phyloP scores from a whole-genome alignment of 2,113 vertebrate species.

The Mormyrus lacerda region DNA sequence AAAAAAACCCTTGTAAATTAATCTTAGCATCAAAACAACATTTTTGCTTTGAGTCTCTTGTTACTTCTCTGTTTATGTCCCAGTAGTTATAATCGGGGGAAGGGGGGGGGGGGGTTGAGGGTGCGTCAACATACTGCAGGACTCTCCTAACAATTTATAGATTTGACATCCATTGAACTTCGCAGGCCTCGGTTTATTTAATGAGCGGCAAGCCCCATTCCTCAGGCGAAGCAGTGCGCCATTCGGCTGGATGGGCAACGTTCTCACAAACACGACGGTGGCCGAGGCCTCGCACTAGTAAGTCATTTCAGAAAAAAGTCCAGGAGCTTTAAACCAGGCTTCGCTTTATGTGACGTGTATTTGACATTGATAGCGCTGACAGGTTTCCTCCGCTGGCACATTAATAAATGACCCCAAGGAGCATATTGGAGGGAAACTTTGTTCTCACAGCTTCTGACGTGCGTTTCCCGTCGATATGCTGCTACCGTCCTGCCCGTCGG shows the following conservation, averaged over 20 bases:
- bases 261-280: neutral
- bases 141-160: constrained; percentile 64
- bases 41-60: constrained; percentile 59
- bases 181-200: constrained; percentile 58
- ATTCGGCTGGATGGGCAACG: neutral
- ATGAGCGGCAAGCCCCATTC: constrained; percentile 54
- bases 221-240: constrained; percentile 45
- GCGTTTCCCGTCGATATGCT: neutral
- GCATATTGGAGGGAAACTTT: neutral
- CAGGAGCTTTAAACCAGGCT: neutral
- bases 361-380: neutral
- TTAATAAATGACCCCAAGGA: neutral
- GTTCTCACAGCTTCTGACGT: neutral
- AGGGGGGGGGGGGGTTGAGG: constrained; percentile 21
- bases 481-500: neutral
- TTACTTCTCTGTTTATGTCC: constrained; percentile 69
- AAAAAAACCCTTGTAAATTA: constrained; percentile 84
- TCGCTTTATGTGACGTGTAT: neutral
- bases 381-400: neutral
- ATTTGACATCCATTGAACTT: constrained; percentile 66
- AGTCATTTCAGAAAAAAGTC: neutral
- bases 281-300: neutral
- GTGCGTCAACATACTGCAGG: constrained; percentile 58
- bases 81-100: constrained; percentile 67
- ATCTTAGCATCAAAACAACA: constrained; percentile 75